A percentile compares a stretch with the other conserved stretches of the same genome.
Evolutionary conservation across 2,797 vertebrate species (phyloP).

Genomic region (Anabas testudineus): DNA sequence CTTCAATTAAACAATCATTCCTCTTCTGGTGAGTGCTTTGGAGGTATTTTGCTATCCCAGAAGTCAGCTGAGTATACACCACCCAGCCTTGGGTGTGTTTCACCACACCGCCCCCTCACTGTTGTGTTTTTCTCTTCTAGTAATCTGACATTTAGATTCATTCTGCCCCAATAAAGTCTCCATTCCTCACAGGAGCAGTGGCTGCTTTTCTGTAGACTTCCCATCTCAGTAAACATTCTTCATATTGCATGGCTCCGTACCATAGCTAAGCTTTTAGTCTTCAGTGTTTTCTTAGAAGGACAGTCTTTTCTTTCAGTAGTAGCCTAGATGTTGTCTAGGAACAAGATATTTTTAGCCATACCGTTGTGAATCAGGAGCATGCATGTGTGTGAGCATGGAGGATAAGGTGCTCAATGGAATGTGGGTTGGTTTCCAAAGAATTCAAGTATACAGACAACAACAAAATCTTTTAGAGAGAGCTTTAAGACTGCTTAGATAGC

Average conservation of each 20-base stretch:
- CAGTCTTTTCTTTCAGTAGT: not conserved
- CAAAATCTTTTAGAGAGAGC: conserved; percentile 10
- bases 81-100: conserved; percentile 40
- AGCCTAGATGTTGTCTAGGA: conserved; percentile 5
- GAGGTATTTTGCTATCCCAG: conserved; percentile 50
- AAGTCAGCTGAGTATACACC: conserved; percentile 47
- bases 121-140: conserved; percentile 37
- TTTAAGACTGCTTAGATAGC: not conserved
- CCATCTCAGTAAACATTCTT: not conserved
- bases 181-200: conserved; percentile 41
- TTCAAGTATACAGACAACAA: conserved; percentile 25
- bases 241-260: conserved; percentile 32
- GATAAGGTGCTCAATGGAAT: conserved; percentile 23
- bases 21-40: conserved; percentile 38
- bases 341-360: not conserved
- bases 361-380: not conserved
- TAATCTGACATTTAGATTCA: conserved; percentile 51
- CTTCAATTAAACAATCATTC: conserved; percentile 41
- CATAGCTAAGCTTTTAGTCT: conserved; percentile 44
- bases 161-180: conserved; percentile 12
- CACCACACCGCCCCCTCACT: not conserved
- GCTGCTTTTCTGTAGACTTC: conserved; percentile 11
- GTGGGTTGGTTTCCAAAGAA: conserved; percentile 33
- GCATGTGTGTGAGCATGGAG: not conserved
- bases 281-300: conserved; percentile 60